Evolutionary conservation across 2,888 invertebrate species (phyloP), one percentile per base, ranked within the genome.

Genomic region (Lepidonotus clava): DNA sequence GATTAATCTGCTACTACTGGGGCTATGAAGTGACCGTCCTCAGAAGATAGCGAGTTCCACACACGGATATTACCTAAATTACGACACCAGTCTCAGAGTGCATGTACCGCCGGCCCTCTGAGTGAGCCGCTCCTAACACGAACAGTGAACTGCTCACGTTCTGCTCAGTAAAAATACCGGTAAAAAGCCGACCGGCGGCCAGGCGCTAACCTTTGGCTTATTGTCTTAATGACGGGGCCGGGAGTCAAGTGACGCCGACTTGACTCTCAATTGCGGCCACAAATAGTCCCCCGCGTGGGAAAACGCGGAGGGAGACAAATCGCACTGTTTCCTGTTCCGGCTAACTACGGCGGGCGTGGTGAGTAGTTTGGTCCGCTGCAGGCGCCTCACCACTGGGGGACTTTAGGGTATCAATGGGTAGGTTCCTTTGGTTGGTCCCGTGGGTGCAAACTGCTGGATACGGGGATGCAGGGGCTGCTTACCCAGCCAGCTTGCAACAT

Each of bases 121-220:
- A 24, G 53, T 53, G 24, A 28, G 2, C 61, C 11, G 28, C 61
- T 24, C 61, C n/a, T n/a, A n/a, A n/a, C n/a, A 24, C 4, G 61
- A 61, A 61, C 28, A 11, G 61, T 28, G 53, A 53, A 24, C 61
- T n/a, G 28, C 61, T 61, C 61, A 28, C 8, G 61, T 46, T 1
- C 61, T 28, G 28, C 24, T 28, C 24, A 61, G 28, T 61, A 61
- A 24, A n/a, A 11, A 11, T 24, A 28, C n/a, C 4, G 24, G 61
- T 8, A 61, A 24, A 61, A 61, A 71, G 38, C 0, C 71, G 36
- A 71, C 71, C 14, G 71, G 36, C 21, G 71, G 14, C 32, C 32
- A 71, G 36, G 38, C 71, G 36, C 71, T 71, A 71, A 71, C 71
- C 71, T 71, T 71, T 71, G 38, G 36, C 71, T 34, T 71, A 71